A percentile compares a stretch with the other conserved stretches of the same genome.
Conservation (phyloP, 2,888 invertebrate species). For the Argyresthia goedartella region DNA sequence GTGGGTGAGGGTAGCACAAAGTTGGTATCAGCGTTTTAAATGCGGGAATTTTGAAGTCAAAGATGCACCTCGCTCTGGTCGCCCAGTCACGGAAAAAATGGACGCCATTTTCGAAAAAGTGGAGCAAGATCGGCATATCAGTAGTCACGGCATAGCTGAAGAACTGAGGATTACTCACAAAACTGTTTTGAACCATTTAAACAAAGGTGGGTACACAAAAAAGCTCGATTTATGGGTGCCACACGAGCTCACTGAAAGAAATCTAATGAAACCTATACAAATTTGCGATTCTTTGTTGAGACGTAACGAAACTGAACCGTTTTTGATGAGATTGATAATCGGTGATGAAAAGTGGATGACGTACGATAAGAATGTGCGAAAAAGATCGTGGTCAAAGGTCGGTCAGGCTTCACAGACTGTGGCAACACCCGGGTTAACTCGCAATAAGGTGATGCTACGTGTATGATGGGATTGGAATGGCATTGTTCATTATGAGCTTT, state of each 20-base stretch:
- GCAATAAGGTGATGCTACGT: not conserved
- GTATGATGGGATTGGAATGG: constrained; percentile 8
- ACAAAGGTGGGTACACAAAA: too few relatives aligned
- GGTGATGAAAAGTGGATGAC: too few relatives aligned
- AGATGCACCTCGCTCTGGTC: constrained; percentile 1
- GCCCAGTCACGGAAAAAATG: constrained; percentile 13
- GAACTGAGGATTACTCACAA: not conserved
- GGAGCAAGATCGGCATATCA: constrained; percentile 18
- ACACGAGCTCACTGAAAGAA: too few relatives aligned
- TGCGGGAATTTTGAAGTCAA: constrained; percentile 1
- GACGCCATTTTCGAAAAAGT: constrained; percentile 9
- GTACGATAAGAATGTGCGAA: too few relatives aligned
- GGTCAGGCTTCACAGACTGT: not conserved
- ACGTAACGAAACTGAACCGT: too few relatives aligned
- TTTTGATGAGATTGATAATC: too few relatives aligned
- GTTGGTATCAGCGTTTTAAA: not conserved
- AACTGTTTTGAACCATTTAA: too few relatives aligned
- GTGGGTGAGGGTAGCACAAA: not conserved
- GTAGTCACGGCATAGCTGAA: constrained; percentile 1
- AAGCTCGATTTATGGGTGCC: too few relatives aligned
- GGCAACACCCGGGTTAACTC: not conserved
- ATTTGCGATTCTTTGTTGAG: too few relatives aligned
- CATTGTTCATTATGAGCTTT: constrained; percentile 16
- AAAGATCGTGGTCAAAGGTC: not conserved
- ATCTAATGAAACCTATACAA: too few relatives aligned